These are phyloP conservation scores for Dendroctonus ponderosae DNA, from an alignment of 1,140 invertebrate species.

Conservation along the genomic window DNA sequence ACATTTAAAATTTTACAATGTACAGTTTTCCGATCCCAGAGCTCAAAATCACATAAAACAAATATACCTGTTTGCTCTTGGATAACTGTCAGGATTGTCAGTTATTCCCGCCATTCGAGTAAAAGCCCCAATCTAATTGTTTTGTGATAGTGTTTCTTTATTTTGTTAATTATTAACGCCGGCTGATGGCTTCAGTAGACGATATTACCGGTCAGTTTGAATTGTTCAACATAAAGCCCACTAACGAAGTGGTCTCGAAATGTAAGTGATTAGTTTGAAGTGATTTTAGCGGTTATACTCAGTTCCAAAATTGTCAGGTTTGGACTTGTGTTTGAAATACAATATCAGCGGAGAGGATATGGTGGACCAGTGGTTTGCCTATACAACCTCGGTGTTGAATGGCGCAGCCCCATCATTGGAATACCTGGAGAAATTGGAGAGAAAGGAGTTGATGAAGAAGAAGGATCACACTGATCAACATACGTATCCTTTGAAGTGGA, in stretches of 20 bases:
- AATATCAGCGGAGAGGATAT: slow-evolving; percentile 61
- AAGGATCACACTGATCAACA: slow-evolving; percentile 20
- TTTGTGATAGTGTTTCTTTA: no score
- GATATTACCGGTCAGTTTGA: slow-evolving; percentile 24
- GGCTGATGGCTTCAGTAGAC: slow-evolving; percentile 16
- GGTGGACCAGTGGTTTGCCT: slow-evolving; percentile 67
- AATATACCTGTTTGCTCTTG: no score
- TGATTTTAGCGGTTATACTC: not conserved
- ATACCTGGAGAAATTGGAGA: slow-evolving; percentile 59
- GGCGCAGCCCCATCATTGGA: slow-evolving; percentile 58
- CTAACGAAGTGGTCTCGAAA: slow-evolving; percentile 3
- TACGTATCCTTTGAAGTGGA: slow-evolving; percentile 17
- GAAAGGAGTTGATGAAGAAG: slow-evolving; percentile 60
- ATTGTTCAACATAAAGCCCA: slow-evolving; percentile 19
- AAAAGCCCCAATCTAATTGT: no score
- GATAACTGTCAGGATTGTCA: no score
- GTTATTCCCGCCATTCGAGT: no score
- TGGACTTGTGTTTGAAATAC: slow-evolving; percentile 59
- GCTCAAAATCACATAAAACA: no score
- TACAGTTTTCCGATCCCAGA: no score
- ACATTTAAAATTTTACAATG: no score
- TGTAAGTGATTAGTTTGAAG: slow-evolving; percentile 12
- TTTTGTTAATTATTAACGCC: no score
- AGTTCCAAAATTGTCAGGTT: slow-evolving; percentile 47
- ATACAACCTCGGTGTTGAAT: slow-evolving; percentile 60